Evolutionary conservation across 2,113 vertebrate genomes (phyloP).

Genomic region (Sciurus niger): DNA sequence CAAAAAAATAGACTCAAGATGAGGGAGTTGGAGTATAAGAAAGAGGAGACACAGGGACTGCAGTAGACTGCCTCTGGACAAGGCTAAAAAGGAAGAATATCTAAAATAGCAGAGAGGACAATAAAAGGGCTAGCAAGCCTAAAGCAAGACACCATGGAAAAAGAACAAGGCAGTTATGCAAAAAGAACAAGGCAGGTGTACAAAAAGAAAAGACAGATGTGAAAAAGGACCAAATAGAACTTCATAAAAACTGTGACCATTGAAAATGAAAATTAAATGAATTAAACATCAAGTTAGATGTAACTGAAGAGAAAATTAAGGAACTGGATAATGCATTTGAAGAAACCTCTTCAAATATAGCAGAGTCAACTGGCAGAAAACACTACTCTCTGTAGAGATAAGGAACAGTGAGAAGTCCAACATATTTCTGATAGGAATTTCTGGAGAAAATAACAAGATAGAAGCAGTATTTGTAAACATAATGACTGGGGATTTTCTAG

Average conservation of each 20-base stretch:
- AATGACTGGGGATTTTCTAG: not conserved
- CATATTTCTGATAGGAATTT: not conserved
- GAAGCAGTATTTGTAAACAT: not conserved
- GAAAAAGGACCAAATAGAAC: not conserved
- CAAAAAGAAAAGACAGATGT: not conserved
- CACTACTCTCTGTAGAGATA: not conserved
- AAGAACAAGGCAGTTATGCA: not conserved
- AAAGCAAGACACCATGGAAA: not conserved
- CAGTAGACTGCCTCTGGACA: not conserved
- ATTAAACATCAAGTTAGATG: slow-evolving; percentile 11
- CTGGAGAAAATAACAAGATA: not conserved
- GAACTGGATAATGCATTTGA: not conserved
- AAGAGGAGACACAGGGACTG: not conserved
- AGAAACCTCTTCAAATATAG: not conserved
- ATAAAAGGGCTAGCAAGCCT: not conserved
- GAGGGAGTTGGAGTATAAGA: not conserved
- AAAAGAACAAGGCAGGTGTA: not conserved
- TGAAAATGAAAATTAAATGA: slow-evolving; percentile 35
- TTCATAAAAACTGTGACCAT: not conserved
- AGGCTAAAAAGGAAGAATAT: not conserved
- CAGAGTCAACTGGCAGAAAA: not conserved
- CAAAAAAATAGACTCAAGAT: not conserved
- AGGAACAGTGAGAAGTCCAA: not conserved
- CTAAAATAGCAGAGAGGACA: not conserved
- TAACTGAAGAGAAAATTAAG: not conserved